These are phyloP conservation scores for Peromyscus melanophrys DNA, from an alignment of 2,797 vertebrate genomes.

Conservation along the genomic window DNA sequence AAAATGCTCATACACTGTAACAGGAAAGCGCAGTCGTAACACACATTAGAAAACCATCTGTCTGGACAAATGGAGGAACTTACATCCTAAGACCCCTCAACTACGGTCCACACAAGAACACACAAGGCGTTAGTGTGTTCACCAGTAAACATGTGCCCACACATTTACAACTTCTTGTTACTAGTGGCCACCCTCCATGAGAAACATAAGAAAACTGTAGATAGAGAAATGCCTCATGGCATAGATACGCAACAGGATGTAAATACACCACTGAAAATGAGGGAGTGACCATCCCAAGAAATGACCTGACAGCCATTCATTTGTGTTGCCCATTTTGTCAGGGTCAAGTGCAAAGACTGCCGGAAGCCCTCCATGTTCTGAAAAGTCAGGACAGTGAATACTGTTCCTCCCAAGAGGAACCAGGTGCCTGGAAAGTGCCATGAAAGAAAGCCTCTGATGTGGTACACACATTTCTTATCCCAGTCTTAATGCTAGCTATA, in stretches of 20 bases:
- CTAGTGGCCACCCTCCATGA: neutral
- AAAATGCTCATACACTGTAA: neutral
- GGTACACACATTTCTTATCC: too few species aligned
- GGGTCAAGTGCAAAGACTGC: neutral
- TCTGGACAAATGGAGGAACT: neutral
- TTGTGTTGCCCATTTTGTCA: neutral
- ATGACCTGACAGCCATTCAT: neutral
- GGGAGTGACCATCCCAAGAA: neutral
- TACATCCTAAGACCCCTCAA: neutral
- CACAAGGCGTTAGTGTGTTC: neutral
- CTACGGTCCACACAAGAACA: too few species aligned
- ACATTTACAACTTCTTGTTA: neutral
- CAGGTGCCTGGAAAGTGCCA: neutral
- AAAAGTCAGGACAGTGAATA: neutral
- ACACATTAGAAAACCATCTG: neutral
- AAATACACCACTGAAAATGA: neutral
- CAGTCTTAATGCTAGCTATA: neutral
- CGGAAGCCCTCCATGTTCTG: neutral
- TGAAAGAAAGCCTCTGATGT: neutral
- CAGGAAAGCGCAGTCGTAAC: neutral
- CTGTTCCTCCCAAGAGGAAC: neutral
- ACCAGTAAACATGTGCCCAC: neutral
- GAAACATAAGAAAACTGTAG: too few species aligned
- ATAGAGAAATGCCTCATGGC: neutral
- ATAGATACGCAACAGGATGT: neutral